Evolutionary conservation across 1,140 invertebrate species (phyloP).

Genomic region (Aporrectodea caliginosa): DNA sequence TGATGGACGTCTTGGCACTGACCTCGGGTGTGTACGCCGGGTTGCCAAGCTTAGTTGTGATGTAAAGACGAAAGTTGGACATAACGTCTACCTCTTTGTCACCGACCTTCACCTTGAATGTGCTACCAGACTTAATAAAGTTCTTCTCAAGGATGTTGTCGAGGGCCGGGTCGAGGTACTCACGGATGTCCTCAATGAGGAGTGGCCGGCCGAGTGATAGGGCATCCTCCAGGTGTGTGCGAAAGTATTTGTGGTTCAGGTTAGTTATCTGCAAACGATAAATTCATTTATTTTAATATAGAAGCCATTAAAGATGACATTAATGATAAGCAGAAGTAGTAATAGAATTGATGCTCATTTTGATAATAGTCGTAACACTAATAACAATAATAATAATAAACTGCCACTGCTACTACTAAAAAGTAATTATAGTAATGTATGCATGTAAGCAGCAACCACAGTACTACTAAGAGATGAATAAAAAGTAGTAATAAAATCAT

Average conservation of each 20-base stretch:
- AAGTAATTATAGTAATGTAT: too few relatives aligned
- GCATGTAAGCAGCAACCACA: too few relatives aligned
- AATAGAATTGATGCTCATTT: too few relatives aligned
- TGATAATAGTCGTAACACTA: too few relatives aligned
- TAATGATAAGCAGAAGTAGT: too few relatives aligned
- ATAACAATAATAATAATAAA: too few relatives aligned
- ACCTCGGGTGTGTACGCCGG: conserved; percentile 95
- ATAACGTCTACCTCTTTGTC: conserved; percentile 96
- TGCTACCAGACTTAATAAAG: conserved; percentile 94
- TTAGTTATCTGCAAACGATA: conserved; percentile 69
- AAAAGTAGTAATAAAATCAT: too few relatives aligned
- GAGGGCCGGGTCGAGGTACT: conserved; percentile 91
- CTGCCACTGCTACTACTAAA: too few relatives aligned
- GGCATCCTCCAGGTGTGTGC: conserved; percentile 89
- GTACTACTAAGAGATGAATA: too few relatives aligned
- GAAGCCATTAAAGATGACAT: too few relatives aligned
- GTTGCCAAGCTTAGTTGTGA: conserved; percentile 93
- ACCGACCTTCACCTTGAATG: conserved; percentile 87
- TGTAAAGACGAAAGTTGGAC: conserved; percentile 91
- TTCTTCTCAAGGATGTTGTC: conserved; percentile 97
- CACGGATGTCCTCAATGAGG: conserved; percentile 89
- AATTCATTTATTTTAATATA: too few relatives aligned
- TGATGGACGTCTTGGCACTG: conserved; percentile 91
- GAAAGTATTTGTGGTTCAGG: conserved; percentile 93
- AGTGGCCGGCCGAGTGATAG: conserved; percentile 89